Conservation (phyloP, 2,888 invertebrate genomes). For the Machimus atricapillus region DNA sequence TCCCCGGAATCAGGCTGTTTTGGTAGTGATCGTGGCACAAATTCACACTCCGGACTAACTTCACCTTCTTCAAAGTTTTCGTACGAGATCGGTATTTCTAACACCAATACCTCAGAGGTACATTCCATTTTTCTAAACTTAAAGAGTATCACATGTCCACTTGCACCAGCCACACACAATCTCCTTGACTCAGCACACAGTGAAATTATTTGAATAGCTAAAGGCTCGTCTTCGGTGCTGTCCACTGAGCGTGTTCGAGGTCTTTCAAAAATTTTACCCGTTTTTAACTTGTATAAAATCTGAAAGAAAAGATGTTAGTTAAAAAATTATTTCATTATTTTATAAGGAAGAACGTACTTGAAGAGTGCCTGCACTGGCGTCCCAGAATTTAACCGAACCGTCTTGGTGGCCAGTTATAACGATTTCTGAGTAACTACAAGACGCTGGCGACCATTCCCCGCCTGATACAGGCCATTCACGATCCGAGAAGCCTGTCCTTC, state of each 20-base stretch:
- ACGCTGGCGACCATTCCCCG: constrained; percentile 94
- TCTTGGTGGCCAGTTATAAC: constrained; percentile 99
- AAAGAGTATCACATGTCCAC: constrained; percentile 93
- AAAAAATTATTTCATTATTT: not conserved
- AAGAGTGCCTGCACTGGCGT: constrained; percentile 93
- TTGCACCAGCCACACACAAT: constrained; percentile 88
- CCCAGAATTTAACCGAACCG: constrained; percentile 99
- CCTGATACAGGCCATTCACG: constrained; percentile 97
- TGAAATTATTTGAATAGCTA: constrained; percentile 87
- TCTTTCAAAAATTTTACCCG: constrained; percentile 76
- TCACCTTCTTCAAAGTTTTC: constrained; percentile 83
- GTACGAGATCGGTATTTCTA: constrained; percentile 86
- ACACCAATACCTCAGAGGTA: constrained; percentile 79
- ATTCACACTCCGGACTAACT: constrained; percentile 83
- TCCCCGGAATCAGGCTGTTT: constrained; percentile 57
- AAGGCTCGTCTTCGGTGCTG: constrained; percentile 80
- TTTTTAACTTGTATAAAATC: constrained; percentile 96
- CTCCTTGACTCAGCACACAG: constrained; percentile 92
- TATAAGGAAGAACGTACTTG: constrained; percentile 64
- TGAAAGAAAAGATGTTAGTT: constrained; percentile 42
- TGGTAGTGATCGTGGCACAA: constrained; percentile 66
- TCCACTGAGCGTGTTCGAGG: constrained; percentile 72
- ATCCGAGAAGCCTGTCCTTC: constrained; percentile 86
- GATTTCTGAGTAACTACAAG: constrained; percentile 97
- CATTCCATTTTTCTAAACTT: constrained; percentile 93